Percentiles rank a stretch among this genome's conserved stretches.
Evolutionary conservation across 30 jellyfish, hydroid and myxozoan genomes (phyloP).

Genomic region (Nemopilema nomurai): DNA sequence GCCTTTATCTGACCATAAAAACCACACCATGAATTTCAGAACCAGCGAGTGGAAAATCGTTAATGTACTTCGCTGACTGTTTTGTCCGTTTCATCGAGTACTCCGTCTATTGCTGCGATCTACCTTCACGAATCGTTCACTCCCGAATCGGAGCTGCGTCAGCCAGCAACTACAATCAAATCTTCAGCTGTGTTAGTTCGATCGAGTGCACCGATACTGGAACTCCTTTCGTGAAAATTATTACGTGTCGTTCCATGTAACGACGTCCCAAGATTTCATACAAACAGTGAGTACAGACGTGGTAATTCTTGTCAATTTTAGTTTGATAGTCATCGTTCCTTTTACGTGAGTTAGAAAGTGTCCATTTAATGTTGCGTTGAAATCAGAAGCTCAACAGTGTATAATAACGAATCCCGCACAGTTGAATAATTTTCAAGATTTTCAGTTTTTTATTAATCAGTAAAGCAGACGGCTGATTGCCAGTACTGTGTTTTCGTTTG

Average conservation of each 20-base stretch:
- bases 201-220: not conserved
- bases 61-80: slow-evolving; percentile 49
- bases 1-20: slow-evolving; percentile 58
- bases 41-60: slow-evolving; percentile 59
- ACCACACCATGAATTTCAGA: slow-evolving; percentile 50
- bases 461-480: no score
- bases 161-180: not conserved
- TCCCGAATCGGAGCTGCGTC: not conserved
- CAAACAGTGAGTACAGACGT: not conserved
- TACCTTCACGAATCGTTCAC: not conserved
- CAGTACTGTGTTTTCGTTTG: no score
- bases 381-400: no score
- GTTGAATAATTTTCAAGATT: no score
- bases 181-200: no score
- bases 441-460: no score
- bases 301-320: no score
- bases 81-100: slow-evolving; percentile 24
- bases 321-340: not conserved
- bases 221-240: not conserved
- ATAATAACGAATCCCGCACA: no score
- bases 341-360: no score
- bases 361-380: no score
- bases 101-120: not conserved
- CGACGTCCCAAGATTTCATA: not conserved
- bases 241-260: not conserved